Conservation (phyloP, 2,888 invertebrate genomes). For the Alloplasta piceator region DNA sequence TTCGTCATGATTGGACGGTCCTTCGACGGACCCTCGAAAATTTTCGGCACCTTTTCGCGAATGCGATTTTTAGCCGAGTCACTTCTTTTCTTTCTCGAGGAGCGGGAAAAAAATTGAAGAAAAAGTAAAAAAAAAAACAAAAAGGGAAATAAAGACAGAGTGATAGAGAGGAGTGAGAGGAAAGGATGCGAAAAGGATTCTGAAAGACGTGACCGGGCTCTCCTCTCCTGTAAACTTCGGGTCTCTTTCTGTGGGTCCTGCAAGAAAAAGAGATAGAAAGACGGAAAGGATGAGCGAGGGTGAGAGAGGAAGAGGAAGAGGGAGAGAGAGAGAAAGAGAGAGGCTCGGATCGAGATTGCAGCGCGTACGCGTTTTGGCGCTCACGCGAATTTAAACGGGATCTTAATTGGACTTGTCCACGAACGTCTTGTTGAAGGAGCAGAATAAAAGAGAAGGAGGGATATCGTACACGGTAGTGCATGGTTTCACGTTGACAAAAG, state of each 20-base stretch:
- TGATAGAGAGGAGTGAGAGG: conserved; percentile 15
- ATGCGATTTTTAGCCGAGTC: conserved; percentile 52
- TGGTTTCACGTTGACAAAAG: not conserved
- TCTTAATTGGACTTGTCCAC: conserved; percentile 64
- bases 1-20: conserved; percentile 31
- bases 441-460: conserved; percentile 10
- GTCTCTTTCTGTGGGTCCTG: conserved; percentile 34
- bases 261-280: conserved; percentile 24
- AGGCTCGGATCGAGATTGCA: conserved; percentile 55
- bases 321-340: too few species aligned
- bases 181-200: not conserved
- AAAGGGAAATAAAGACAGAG: conserved; percentile 4
- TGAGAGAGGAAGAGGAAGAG: conserved; percentile 6
- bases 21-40: conserved; percentile 2
- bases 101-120: conserved; percentile 3
- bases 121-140: conserved; percentile 5
- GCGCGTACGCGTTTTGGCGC: conserved; percentile 51
- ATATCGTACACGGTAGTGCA: not conserved
- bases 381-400: conserved; percentile 65
- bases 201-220: conserved; percentile 34
- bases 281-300: conserved; percentile 2
- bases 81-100: conserved; percentile 25
- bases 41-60: conserved; percentile 44
- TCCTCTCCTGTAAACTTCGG: not conserved
- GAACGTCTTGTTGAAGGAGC: conserved; percentile 49